These are phyloP conservation scores for Linhomoeus sp. DNA, from an alignment of 2,888 invertebrate genomes.

Conservation along the genomic window DNA sequence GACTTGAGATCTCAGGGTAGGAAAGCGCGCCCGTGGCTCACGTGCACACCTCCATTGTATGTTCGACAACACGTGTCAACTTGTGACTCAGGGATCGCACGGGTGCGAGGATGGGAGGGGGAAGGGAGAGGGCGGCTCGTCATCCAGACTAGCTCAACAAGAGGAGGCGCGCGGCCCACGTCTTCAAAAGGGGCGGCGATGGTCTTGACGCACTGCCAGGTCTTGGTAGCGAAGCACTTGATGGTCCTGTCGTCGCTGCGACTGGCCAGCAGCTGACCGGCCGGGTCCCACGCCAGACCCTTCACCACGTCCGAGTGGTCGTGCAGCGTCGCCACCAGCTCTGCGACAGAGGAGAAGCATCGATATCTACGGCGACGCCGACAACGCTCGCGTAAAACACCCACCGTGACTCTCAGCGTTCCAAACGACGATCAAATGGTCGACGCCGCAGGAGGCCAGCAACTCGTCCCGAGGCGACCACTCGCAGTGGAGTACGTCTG, in stretches of 20 bases:
- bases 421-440: conserved; percentile 94
- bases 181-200: conserved; percentile 82
- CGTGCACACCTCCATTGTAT: too few species aligned
- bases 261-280: conserved; percentile 84
- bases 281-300: conserved; percentile 97
- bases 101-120: too few species aligned
- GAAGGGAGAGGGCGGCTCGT: too few species aligned
- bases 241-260: conserved; percentile 52
- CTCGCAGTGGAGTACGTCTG: conserved; percentile 75
- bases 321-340: conserved; percentile 50
- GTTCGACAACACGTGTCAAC: too few species aligned
- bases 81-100: too few species aligned
- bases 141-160: too few species aligned
- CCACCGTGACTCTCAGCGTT: conserved; percentile 73
- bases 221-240: conserved; percentile 79
- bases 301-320: conserved; percentile 40
- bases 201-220: conserved; percentile 70
- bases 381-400: too few species aligned
- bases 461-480: conserved; percentile 88
- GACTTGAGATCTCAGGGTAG: too few species aligned
- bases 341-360: conserved; percentile 10
- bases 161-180: too few species aligned
- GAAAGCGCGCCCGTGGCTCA: too few species aligned
- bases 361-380: not conserved
- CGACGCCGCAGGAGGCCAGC: conserved; percentile 87